Conservation (phyloP, 2,888 invertebrate species). For the Copidosoma aretas region DNA sequence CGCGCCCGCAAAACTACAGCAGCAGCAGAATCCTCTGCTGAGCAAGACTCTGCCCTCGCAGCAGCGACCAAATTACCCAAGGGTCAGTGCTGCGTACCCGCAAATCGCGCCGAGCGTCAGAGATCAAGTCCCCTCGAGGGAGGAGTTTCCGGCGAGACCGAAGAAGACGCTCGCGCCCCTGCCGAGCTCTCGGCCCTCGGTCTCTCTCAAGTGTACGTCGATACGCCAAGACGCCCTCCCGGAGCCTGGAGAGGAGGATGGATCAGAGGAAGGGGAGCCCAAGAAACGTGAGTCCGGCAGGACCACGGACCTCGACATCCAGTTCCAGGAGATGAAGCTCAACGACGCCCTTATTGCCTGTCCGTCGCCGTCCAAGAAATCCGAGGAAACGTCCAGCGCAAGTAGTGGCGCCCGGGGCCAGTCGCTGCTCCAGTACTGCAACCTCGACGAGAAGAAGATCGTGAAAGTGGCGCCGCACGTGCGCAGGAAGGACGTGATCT, state of each 20-base stretch:
- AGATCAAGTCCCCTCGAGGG: background rate
- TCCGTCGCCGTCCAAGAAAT: background rate
- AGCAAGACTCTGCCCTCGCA: slow-evolving; percentile 28
- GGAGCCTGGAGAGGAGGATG: slow-evolving; percentile 13
- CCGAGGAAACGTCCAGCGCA: slow-evolving; percentile 11
- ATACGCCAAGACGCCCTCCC: slow-evolving; percentile 15
- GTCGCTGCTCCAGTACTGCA: slow-evolving; percentile 55
- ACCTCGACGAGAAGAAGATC: slow-evolving; percentile 58
- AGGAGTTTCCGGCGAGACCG: slow-evolving; percentile 31
- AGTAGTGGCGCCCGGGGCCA: slow-evolving; percentile 40
- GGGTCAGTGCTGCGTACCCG: slow-evolving; percentile 51
- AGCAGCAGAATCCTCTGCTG: slow-evolving; percentile 23
- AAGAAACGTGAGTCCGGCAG: slow-evolving; percentile 35
- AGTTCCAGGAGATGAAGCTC: slow-evolving; percentile 51
- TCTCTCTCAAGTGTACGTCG: slow-evolving; percentile 55
- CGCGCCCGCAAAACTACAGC: background rate
- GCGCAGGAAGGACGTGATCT: slow-evolving; percentile 66
- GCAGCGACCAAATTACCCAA: slow-evolving; percentile 54
- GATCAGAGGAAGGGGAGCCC: background rate
- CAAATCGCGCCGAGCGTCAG: slow-evolving; percentile 41
- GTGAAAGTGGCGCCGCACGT: slow-evolving; percentile 59
- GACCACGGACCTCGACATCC: slow-evolving; percentile 57
- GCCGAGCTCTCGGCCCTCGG: slow-evolving; percentile 51
- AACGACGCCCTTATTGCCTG: slow-evolving; percentile 39
- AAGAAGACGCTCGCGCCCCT: slow-evolving; percentile 16